These are phyloP conservation scores for Sebastes matsubarae DNA, from an alignment of 2,797 vertebrate genomes.

Conservation along the genomic window DNA sequence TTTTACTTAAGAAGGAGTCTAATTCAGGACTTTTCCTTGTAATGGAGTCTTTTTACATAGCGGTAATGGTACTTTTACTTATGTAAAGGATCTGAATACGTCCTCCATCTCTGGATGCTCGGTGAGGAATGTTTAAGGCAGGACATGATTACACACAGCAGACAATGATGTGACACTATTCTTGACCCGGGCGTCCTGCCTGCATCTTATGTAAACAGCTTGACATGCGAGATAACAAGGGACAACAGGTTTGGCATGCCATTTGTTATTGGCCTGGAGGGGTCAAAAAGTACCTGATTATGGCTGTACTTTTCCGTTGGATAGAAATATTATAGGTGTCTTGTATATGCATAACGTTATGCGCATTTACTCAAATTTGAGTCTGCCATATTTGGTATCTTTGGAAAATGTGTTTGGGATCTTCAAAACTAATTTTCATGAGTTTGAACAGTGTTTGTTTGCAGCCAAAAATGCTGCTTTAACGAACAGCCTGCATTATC, in stretches of 20 bases:
- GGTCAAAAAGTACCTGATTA: not conserved
- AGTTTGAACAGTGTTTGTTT: not conserved
- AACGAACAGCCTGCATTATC: not conserved
- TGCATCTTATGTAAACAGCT: constrained; percentile 10
- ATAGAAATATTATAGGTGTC: not conserved
- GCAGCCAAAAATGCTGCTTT: not conserved
- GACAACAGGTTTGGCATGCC: not conserved
- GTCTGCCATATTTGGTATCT: not conserved
- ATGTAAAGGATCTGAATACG: not conserved
- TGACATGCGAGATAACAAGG: not conserved
- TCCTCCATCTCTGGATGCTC: not conserved
- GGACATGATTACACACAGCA: not conserved
- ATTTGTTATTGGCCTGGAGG: not conserved
- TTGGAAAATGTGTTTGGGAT: too few species aligned
- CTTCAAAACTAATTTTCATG: not conserved
- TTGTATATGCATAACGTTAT: not conserved
- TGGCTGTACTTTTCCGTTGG: not conserved
- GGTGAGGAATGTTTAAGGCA: not conserved
- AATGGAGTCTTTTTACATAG: too few species aligned
- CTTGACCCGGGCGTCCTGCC: not conserved
- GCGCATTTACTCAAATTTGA: not conserved
- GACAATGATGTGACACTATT: not conserved
- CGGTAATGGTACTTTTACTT: too few species aligned
- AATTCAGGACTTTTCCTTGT: too few species aligned
- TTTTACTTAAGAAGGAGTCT: too few species aligned